Conservation (phyloP, 30 jellyfish, hydroid and myxozoan genomes). For the Sanderia malayensis region DNA sequence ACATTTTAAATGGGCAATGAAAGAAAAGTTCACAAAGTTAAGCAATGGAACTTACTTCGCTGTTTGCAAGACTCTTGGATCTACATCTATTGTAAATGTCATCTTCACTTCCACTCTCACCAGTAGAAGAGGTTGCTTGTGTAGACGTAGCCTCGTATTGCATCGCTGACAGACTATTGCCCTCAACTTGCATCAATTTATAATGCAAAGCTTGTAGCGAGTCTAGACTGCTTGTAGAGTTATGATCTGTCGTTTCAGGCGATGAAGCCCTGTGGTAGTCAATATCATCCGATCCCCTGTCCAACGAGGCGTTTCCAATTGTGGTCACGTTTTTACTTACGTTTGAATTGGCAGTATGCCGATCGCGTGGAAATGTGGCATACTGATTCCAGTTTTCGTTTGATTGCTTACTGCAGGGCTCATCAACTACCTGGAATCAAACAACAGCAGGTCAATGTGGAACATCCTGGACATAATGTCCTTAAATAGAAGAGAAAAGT, state of each 20-base stretch:
- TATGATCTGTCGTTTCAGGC: constrained; percentile 59
- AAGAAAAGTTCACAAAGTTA: neutral
- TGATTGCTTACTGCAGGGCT: no score
- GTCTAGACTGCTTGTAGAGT: constrained; percentile 54
- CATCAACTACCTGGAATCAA: no score
- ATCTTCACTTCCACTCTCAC: constrained; percentile 59
- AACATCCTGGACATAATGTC: no score
- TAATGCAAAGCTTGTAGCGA: constrained; percentile 24
- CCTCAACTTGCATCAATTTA: neutral
- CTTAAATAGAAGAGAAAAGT: no score
- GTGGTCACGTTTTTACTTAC: neutral
- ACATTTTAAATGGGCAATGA: neutral
- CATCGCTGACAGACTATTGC: neutral
- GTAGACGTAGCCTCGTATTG: neutral
- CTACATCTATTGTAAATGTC: constrained; percentile 27
- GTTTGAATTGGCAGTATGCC: constrained; percentile 34
- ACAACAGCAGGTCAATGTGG: no score
- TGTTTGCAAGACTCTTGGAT: constrained; percentile 52
- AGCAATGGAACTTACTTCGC: constrained; percentile 17
- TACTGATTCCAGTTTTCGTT: constrained; percentile 58
- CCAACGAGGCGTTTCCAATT: constrained; percentile 44
- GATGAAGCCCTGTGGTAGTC: constrained; percentile 45
- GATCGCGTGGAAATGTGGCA: constrained; percentile 60
- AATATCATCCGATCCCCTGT: constrained; percentile 57
- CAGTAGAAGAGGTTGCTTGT: neutral